Base-by-base conservation (phyloP, 2,113 vertebrate genomes). In the Paradisaea rubra region DNA sequence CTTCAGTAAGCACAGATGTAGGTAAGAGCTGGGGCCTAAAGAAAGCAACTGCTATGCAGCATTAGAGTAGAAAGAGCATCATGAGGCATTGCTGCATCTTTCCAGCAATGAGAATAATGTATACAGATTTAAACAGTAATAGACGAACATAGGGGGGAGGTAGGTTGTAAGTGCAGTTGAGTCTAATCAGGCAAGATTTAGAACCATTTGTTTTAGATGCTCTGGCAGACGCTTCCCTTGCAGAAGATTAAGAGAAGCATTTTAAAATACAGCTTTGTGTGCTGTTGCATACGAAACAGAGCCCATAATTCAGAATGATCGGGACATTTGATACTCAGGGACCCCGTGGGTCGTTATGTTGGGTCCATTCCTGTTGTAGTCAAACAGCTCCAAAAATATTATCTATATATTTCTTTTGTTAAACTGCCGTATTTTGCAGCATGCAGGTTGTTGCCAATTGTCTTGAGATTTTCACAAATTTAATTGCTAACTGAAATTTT, bases 1-100 rank as follows among this genome's bases (percentile, higher is more conserved):
- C 98, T 98, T 97, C 97, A 97, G 95, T 97, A 97, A 98, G 96
- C 98, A 98, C 97, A 98, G 97, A 98, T 97, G 97, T 97, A 98
- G 95, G 97, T 97, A 95, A 93, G 93, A 91, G 39, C 97, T 95
- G 91, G 65, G 96, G 94, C 95, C 37, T 57, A 90, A 91, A 88
- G 86, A 95, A 97, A 95, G 94, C 80, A 68, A 97, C 91, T 91
- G 96, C 91, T 91, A 64, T 73, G 47, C 80, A 69, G 65, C 82
- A 74, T 95, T 81, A 80, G 88, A 92, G 63, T 33, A 89, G 94
- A 86, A 83, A 92, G 86, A 78, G 87, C 52, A 68, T 94, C 74
- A 7, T 39, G 74, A 87, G 47, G 83, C 30, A 14, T 88, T 89
- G 37, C 88, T 52, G 65, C 45, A 33, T 84, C 66, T 93, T 84